Evolutionary conservation across 1,140 invertebrate species (phyloP).

Genomic region (Mizuhopecten yessoensis): DNA sequence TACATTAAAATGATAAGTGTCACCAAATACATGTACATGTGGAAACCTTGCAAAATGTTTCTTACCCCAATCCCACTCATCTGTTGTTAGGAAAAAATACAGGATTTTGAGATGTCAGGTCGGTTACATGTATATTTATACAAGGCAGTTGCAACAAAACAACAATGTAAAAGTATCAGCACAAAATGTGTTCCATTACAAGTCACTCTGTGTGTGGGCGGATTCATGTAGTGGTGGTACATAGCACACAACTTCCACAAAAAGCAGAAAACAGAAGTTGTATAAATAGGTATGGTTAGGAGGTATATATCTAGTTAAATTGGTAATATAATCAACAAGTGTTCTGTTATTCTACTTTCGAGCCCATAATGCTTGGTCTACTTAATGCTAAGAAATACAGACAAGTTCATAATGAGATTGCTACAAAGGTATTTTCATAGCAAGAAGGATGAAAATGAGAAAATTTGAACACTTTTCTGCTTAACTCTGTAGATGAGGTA

Average conservation of each 20-base stretch:
- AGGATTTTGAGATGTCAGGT: not conserved
- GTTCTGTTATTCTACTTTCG: too few relatives aligned
- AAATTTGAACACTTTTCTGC: too few relatives aligned
- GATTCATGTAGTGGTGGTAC: too few relatives aligned
- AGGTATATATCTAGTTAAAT: too few relatives aligned
- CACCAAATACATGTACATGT: conserved; percentile 16
- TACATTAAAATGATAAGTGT: not conserved
- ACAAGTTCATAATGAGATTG: not conserved
- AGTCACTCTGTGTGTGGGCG: too few relatives aligned
- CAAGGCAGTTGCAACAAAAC: not conserved
- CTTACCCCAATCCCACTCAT: conserved; percentile 79
- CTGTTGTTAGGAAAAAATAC: conserved; percentile 53
- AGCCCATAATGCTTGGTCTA: too few relatives aligned
- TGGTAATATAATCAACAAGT: too few relatives aligned
- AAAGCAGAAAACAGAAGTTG: too few relatives aligned
- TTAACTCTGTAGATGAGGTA: too few relatives aligned
- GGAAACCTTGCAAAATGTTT: not conserved
- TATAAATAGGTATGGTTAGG: too few relatives aligned
- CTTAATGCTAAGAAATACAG: too few relatives aligned
- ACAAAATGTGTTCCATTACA: not conserved
- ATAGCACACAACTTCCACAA: too few relatives aligned
- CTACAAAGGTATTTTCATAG: not conserved
- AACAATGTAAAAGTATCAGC: not conserved
- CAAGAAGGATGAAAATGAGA: not conserved
- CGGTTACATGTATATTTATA: not conserved